phyloP scores from a whole-genome alignment of 2,113 vertebrate species.

The Corythaixoides concolor region DNA sequence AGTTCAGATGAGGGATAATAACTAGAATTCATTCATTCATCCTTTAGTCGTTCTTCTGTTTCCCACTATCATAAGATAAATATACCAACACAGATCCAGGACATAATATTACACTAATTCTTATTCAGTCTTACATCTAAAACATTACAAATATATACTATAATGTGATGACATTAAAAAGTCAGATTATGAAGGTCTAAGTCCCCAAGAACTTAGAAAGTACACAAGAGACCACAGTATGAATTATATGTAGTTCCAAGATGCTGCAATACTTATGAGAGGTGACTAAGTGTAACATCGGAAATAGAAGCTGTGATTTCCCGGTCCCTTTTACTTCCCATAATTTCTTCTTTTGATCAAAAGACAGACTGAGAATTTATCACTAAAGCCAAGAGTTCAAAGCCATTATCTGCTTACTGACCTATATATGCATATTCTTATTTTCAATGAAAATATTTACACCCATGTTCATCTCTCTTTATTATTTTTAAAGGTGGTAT shows the following conservation, averaged over 20 bases:
- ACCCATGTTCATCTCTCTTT: neutral
- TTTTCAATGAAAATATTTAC: neutral
- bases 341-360: neutral
- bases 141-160: neutral
- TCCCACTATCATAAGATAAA: neutral
- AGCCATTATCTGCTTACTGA: neutral
- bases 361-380: neutral
- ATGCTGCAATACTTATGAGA: neutral
- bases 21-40: neutral
- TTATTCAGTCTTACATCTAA: neutral
- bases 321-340: neutral
- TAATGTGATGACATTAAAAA: neutral
- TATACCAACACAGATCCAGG: neutral
- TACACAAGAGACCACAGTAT: neutral
- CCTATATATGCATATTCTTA: neutral
- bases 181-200: neutral
- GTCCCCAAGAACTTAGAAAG: neutral
- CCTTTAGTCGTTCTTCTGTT: neutral
- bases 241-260: neutral
- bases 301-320: neutral
- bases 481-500: neutral
- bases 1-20: neutral
- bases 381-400: neutral
- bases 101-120: neutral
- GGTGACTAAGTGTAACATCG: neutral